phyloP scores from a whole-genome alignment of 2,888 invertebrate species.

The Melipona beecheii region DNA sequence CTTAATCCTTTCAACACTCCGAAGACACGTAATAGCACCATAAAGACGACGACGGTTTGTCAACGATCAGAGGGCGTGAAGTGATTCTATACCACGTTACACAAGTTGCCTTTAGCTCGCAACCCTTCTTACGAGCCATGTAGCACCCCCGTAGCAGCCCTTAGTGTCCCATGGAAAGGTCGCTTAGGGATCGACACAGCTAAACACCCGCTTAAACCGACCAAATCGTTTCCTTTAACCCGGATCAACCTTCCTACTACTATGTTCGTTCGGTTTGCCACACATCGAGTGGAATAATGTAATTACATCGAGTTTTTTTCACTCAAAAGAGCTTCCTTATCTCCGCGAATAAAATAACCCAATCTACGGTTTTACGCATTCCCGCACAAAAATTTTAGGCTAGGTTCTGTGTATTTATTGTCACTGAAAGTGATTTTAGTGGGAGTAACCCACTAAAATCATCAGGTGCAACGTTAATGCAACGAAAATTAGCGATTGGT shows the following conservation, averaged over 20 bases:
- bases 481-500: too few species aligned
- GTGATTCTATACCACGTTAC: slow-evolving; percentile 69
- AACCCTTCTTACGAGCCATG: slow-evolving; percentile 64
- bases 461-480: too few species aligned
- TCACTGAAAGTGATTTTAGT: too few species aligned
- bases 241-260: slow-evolving; percentile 70
- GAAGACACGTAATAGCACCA: slow-evolving; percentile 22
- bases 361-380: too few species aligned
- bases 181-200: slow-evolving; percentile 73
- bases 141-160: slow-evolving; percentile 68
- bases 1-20: slow-evolving; percentile 6
- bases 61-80: slow-evolving; percentile 41
- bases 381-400: too few species aligned
- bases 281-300: slow-evolving; percentile 46
- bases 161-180: slow-evolving; percentile 72
- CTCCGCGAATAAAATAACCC: slow-evolving; percentile 39
- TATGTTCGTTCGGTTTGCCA: slow-evolving; percentile 60
- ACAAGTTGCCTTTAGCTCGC: slow-evolving; percentile 55
- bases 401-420: too few species aligned
- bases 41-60: slow-evolving; percentile 48
- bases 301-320: background rate
- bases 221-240: slow-evolving; percentile 60
- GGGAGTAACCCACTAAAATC: too few species aligned
- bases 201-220: slow-evolving; percentile 77
- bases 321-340: background rate